phyloP scores from a whole-genome alignment of 2,888 invertebrate species.

The Diarsia brunnea region DNA sequence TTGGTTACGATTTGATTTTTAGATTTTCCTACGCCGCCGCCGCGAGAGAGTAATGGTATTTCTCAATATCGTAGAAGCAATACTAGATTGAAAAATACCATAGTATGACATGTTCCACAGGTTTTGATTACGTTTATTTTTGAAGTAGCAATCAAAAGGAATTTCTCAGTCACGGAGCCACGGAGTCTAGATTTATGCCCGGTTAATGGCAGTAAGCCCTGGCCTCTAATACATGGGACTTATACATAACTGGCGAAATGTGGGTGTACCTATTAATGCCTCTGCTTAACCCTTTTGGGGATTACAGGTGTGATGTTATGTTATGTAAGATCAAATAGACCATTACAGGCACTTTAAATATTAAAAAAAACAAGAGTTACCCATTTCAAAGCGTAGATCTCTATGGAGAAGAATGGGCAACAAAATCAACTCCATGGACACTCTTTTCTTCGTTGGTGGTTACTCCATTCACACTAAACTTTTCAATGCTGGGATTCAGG shows the following conservation, averaged over 20 bases:
- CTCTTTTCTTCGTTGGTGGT: background rate
- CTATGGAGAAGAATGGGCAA: background rate
- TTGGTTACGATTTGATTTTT: slow-evolving; percentile 16
- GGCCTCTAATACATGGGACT: no score
- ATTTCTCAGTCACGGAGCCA: no score
- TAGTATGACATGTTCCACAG: background rate
- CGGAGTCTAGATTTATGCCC: no score
- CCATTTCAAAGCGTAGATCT: background rate
- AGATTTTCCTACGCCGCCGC: background rate
- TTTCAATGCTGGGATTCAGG: background rate
- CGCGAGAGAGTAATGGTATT: background rate
- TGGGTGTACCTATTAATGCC: no score
- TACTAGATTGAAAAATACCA: background rate
- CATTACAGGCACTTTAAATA: background rate
- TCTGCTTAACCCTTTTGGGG: no score
- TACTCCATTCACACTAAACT: background rate
- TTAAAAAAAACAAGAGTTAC: background rate
- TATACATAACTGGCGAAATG: no score
- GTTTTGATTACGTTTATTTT: background rate
- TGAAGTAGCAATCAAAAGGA: background rate
- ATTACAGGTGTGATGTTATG: no score
- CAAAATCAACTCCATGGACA: background rate
- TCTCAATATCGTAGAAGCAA: background rate
- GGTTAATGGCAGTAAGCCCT: no score
- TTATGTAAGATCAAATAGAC: background rate